Percentiles rank a stretch among this genome's conserved stretches.
Evolutionary conservation across 2,113 vertebrate species (phyloP).

Genomic region (Prietella phreatophila): DNA sequence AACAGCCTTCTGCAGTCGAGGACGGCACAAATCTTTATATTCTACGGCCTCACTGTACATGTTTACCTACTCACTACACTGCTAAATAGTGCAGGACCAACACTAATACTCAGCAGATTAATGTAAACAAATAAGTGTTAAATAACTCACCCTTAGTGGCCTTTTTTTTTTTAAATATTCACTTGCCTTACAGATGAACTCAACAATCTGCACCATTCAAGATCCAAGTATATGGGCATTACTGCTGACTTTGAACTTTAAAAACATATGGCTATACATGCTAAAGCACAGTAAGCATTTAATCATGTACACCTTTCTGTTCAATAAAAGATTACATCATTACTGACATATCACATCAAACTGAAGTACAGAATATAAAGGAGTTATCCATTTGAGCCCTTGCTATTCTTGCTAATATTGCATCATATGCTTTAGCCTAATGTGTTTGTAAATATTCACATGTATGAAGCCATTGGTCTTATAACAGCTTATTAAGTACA

Average conservation of each 20-base stretch:
- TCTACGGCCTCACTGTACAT: conserved; percentile 13
- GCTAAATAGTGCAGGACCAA: conserved; percentile 1
- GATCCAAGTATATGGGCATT: not conserved
- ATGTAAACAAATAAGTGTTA: not conserved
- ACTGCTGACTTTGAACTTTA: not conserved
- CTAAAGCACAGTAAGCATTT: conserved; percentile 12
- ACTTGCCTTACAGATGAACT: conserved; percentile 5
- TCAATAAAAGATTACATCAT: not conserved
- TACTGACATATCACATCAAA: not conserved
- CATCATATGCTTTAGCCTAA: not conserved
- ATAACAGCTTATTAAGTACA: not conserved
- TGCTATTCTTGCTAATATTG: not conserved
- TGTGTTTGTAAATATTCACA: not conserved
- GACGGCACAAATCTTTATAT: not conserved
- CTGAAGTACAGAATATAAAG: conserved; percentile 1
- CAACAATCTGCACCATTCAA: not conserved
- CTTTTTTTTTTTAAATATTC: not conserved
- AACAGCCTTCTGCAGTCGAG: conserved; percentile 2
- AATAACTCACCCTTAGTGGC: not conserved
- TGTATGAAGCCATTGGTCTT: not conserved
- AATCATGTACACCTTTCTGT: not conserved
- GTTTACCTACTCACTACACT: conserved; percentile 14
- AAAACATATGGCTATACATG: not conserved
- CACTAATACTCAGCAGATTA: not conserved
- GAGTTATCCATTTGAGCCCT: not conserved